These are phyloP conservation scores for Perca fluviatilis DNA, from an alignment of 2,113 vertebrate genomes.

Conservation along the genomic window DNA sequence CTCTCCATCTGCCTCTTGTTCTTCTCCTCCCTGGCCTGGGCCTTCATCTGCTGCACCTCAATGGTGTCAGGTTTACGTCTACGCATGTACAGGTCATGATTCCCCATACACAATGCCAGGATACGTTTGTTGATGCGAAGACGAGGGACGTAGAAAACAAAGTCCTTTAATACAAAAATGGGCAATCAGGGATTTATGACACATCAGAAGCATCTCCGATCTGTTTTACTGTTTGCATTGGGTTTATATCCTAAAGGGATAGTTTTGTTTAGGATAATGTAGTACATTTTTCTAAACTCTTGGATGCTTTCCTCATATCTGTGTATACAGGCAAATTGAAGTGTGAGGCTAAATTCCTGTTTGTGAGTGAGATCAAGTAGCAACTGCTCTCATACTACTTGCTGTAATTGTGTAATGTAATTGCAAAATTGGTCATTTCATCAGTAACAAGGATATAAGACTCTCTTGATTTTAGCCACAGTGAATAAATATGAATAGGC, in stretches of 20 bases:
- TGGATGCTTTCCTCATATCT: slow-evolving; percentile 33
- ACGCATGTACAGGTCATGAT: slow-evolving; percentile 98
- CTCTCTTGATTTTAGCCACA: slow-evolving; percentile 32
- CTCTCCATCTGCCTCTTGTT: slow-evolving; percentile 95
- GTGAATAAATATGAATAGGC: slow-evolving; percentile 5
- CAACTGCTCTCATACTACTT: slow-evolving; percentile 45
- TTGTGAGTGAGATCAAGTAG: slow-evolving; percentile 54
- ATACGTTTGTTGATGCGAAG: slow-evolving; percentile 99
- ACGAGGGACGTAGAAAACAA: slow-evolving; percentile 97
- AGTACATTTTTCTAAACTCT: slow-evolving; percentile 12
- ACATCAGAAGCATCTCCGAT: neutral
- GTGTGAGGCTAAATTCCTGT: slow-evolving; percentile 45
- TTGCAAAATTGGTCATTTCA: slow-evolving; percentile 32
- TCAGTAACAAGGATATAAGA: slow-evolving; percentile 10
- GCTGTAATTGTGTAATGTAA: slow-evolving; percentile 48
- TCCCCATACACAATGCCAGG: slow-evolving; percentile 98
- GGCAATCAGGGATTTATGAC: slow-evolving; percentile 7
- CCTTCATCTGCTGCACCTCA: slow-evolving; percentile 99
- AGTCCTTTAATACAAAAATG: slow-evolving; percentile 86
- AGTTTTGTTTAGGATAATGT: slow-evolving; percentile 25
- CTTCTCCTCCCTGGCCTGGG: slow-evolving; percentile 97
- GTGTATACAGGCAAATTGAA: slow-evolving; percentile 26
- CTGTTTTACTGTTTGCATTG: neutral
- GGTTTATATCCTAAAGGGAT: slow-evolving; percentile 7
- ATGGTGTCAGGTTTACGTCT: slow-evolving; percentile 98